Evolutionary conservation across 2,888 invertebrate genomes (phyloP), one percentile per base, ranked within the genome.

Genomic region (Papilio elwesi): DNA sequence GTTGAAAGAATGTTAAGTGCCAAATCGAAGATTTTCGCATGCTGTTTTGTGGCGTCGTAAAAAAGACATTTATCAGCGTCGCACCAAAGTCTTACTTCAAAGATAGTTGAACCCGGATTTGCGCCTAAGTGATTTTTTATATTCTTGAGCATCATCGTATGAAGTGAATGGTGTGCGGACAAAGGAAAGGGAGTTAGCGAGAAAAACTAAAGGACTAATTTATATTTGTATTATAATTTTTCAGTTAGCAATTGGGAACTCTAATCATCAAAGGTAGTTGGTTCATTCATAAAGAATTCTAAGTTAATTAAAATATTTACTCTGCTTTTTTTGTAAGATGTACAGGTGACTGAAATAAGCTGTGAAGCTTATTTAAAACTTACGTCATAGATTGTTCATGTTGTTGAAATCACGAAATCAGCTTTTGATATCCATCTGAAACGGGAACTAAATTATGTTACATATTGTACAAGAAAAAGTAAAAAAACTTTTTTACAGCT

Each of bases 111-210:
- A 65, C 49, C 55, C 55, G 65, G 70, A 71, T 67, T 59, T 71
- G 59, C 7, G 66, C 59, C 59, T 71, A 71, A 71, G 71, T 67
- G 71, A 71, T 71, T 71, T 67, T 71, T 71, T 71, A 71, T 71
- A 59, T 59, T 66, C 59, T 47, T 59, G 51, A 71, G 43, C 51
- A 66, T 71, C 51, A 57, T 52, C 49, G 66, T 49, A 59, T 51
- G 52, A 57, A 11, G 59, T 36, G 26, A 70, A 51, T 49, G 59
- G 62, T 38, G 69, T 49, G 15, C 48, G n/a, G 65, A n/a, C 47
- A 57, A 48, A 57, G 47, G 53, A 70, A 64, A 59, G 49, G 15
- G 36, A n/a, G 66, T 26, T 11, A 38, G 26, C 10, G n/a, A 55
- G 64, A 69, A 69, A 52, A 69, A 26, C 26, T 26, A 26, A 52